Percentiles rank a stretch among this genome's conserved stretches.
Evolutionary conservation across 64 coral and sea anemone species (phyloP).

Genomic region (Pocillopora verrucosa): DNA sequence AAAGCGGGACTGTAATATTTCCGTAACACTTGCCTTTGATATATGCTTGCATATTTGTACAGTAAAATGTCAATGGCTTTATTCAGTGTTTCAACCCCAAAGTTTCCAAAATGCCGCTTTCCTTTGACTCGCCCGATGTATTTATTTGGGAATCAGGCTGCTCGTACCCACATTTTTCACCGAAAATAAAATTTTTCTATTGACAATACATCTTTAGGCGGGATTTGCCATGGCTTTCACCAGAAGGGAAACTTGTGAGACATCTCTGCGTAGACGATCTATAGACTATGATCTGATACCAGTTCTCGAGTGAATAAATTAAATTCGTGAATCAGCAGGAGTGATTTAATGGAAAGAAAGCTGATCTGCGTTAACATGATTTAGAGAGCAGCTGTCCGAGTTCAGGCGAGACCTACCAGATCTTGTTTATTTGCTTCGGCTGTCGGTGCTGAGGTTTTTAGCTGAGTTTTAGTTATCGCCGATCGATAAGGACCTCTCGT

Average conservation of each 20-base stretch:
- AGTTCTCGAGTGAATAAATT: background rate
- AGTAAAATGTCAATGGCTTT: background rate
- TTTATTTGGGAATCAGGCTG: no score
- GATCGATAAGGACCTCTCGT: slow-evolving; percentile 81
- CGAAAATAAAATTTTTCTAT: background rate
- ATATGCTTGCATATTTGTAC: no score
- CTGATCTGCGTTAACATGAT: background rate
- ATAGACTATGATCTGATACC: background rate
- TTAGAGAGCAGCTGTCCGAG: slow-evolving; percentile 2
- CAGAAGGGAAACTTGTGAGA: background rate
- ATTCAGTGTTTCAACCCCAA: background rate
- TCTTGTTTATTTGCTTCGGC: slow-evolving; percentile 77
- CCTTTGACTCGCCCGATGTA: no score
- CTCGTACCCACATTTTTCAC: background rate
- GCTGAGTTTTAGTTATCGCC: background rate
- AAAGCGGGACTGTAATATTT: background rate
- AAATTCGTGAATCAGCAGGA: background rate
- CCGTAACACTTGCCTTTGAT: background rate
- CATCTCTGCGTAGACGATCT: background rate
- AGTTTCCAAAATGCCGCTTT: no score
- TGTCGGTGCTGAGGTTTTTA: slow-evolving; percentile 89
- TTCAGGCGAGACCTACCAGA: slow-evolving; percentile 21
- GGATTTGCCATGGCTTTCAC: background rate
- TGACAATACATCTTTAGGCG: background rate
- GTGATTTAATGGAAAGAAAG: background rate